Evolutionary conservation across 1,140 invertebrate species (phyloP).

Genomic region (Eumeta japonica): DNA sequence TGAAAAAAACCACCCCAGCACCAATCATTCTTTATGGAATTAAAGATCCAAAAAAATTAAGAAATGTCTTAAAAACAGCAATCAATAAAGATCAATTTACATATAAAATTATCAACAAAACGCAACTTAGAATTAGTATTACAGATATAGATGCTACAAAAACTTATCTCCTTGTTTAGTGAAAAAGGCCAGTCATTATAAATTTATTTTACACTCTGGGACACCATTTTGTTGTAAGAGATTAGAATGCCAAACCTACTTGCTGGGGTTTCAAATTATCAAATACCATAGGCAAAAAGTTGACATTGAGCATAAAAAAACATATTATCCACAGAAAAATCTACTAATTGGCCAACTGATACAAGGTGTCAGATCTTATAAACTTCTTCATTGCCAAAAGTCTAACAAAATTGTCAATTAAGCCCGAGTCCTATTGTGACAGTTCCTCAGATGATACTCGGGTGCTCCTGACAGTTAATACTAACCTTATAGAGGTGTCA

Average conservation of each 20-base stretch:
- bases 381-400: constrained; percentile 13
- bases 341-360: constrained; percentile 24
- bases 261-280: constrained; percentile 17
- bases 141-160: constrained; percentile 5
- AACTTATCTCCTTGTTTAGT: constrained; percentile 2
- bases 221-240: constrained; percentile 18
- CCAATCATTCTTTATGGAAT: constrained; percentile 8
- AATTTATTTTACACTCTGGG: constrained; percentile 17
- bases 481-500: too few species aligned
- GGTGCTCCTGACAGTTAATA: constrained; percentile 2
- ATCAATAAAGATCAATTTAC: constrained; percentile 1
- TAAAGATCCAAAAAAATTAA: constrained; percentile 6
- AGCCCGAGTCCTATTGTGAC: constrained; percentile 4
- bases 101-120: constrained; percentile 6
- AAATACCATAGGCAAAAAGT: too few species aligned
- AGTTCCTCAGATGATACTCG: constrained; percentile 6
- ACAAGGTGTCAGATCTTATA: constrained; percentile 20
- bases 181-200: constrained; percentile 13
- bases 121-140: constrained; percentile 3
- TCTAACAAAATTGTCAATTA: constrained; percentile 1
- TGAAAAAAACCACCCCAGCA: constrained; percentile 4
- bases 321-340: constrained; percentile 10
- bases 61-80: constrained; percentile 5
- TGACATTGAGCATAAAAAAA: too few species aligned
- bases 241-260: constrained; percentile 23